Conservation (phyloP, 2,797 vertebrate genomes). For the Prunella strophiata region DNA sequence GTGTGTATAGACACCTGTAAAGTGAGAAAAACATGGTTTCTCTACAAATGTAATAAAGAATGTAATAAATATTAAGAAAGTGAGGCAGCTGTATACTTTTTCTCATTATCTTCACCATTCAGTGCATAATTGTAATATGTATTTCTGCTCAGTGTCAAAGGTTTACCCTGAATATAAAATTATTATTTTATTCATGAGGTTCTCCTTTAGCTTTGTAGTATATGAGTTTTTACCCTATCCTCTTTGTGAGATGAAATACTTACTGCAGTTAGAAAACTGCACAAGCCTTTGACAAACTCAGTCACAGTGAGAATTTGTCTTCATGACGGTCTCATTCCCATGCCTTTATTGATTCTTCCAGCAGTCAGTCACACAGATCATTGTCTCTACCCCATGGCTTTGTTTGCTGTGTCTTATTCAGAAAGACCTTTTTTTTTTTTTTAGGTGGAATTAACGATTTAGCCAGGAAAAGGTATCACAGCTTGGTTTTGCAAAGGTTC, state of each 20-base stretch:
- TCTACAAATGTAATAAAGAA: neutral
- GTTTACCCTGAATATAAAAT: neutral
- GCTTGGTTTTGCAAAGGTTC: neutral
- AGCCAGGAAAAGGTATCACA: neutral
- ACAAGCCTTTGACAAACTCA: neutral
- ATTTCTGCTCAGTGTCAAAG: neutral
- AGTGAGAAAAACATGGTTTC: neutral
- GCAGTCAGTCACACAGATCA: neutral
- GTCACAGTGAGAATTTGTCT: neutral
- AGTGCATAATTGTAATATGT: neutral
- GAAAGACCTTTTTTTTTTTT: neutral
- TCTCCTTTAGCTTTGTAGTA: neutral
- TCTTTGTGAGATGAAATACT: neutral
- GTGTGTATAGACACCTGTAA: neutral
- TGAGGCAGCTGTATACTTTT: neutral
- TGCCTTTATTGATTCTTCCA: neutral
- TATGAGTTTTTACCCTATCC: neutral
- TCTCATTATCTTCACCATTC: neutral
- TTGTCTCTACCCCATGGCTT: neutral
- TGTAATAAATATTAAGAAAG: neutral
- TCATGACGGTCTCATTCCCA: neutral
- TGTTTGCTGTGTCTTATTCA: neutral
- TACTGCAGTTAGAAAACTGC: neutral
- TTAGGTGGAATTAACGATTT: neutral
- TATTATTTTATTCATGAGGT: neutral